A percentile compares a stretch with the other conserved stretches of the same genome.
Evolutionary conservation across 2,113 vertebrate genomes (phyloP).

Genomic region (western clawed frog (Xenopus tropicalis)): DNA sequence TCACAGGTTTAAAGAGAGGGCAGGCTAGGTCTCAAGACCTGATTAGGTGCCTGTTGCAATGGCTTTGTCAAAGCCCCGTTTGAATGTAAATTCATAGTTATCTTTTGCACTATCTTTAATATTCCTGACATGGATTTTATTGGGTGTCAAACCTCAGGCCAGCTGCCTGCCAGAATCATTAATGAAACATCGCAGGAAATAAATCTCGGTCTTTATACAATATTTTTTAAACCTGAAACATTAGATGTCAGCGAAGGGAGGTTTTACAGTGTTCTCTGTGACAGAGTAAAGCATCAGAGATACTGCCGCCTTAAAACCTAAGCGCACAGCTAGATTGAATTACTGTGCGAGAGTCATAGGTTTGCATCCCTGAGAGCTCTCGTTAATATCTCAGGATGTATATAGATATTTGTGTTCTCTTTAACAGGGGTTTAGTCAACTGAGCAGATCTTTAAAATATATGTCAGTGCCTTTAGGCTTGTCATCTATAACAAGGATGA

Average conservation of each 20-base stretch:
- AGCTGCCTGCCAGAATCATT: conserved; percentile 77
- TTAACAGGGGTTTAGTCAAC: too few species aligned
- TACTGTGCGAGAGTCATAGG: conserved; percentile 56
- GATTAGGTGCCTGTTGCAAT: conserved; percentile 93
- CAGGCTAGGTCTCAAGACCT: conserved; percentile 80
- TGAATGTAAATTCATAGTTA: conserved; percentile 96
- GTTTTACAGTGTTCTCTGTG: conserved; percentile 58
- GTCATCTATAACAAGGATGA: too few species aligned
- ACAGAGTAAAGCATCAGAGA: conserved; percentile 57
- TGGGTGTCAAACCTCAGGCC: conserved; percentile 83
- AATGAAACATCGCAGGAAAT: conserved; percentile 87
- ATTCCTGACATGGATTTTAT: conserved; percentile 88
- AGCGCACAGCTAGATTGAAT: conserved; percentile 65
- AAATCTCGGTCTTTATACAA: conserved; percentile 77
- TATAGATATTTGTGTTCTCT: conserved; percentile 52
- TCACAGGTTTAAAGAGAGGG: conserved; percentile 92
- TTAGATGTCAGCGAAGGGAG: conserved; percentile 73
- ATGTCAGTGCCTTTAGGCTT: too few species aligned
- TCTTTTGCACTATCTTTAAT: conserved; percentile 88
- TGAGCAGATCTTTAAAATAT: too few species aligned
- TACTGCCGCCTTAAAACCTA: conserved; percentile 55
- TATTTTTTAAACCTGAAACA: conserved; percentile 76
- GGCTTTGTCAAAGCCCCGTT: conserved; percentile 93
- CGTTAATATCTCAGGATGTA: conserved; percentile 52
- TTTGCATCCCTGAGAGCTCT: conserved; percentile 56